Evolutionary conservation across 2,797 vertebrate genomes (phyloP).

Genomic region (Darevskia nairensis): DNA sequence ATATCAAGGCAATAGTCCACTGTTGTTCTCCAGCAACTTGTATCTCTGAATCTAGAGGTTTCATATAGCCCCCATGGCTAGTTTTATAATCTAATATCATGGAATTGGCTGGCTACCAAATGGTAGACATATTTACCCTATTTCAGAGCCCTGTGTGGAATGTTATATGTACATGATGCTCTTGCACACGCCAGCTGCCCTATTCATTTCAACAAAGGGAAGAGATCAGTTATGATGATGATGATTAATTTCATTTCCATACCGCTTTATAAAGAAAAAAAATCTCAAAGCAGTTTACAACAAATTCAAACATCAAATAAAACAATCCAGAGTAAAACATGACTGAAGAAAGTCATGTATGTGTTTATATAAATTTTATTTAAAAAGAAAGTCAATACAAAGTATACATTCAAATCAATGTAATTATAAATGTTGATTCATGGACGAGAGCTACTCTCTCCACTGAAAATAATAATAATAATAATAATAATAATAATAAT

Average conservation of each 20-base stretch:
- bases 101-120: neutral
- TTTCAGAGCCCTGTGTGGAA: neutral
- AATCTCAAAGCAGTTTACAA: no score
- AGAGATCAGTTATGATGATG: neutral
- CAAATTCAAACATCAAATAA: no score
- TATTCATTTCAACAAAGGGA: neutral
- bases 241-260: no score
- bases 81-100: neutral
- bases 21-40: neutral
- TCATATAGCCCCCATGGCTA: neutral
- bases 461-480: neutral
- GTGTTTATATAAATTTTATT: no score
- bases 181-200: neutral
- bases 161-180: neutral
- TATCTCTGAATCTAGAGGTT: neutral
- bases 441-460: neutral
- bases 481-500: no score
- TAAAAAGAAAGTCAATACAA: no score
- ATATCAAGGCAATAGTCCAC: neutral
- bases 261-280: no score
- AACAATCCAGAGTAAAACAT: no score
- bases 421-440: no score
- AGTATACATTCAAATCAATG: no score
- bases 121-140: neutral
- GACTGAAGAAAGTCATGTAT: no score